A percentile compares a stretch with the other conserved stretches of the same genome.
Conservation (phyloP, 2,113 vertebrate species). For the Neomonachus schauinslandi region DNA sequence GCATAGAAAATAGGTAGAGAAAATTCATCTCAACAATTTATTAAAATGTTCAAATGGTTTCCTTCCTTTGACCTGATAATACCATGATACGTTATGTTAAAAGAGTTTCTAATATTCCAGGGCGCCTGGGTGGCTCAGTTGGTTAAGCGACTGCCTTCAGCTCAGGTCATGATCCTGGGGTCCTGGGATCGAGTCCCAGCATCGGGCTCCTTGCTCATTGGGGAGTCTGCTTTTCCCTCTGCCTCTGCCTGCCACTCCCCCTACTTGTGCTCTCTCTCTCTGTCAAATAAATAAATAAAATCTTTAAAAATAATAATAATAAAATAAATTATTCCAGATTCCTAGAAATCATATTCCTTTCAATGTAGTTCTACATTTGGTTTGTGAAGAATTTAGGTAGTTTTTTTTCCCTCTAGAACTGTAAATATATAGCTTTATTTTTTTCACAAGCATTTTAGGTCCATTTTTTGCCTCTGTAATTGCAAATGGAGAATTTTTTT, state of each 20-base stretch:
- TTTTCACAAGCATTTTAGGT: slow-evolving; percentile 13
- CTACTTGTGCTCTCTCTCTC: no score
- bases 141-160: no score
- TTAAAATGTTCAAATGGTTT: not conserved
- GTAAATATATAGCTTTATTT: not conserved
- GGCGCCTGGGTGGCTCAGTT: no score
- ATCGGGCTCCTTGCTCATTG: no score
- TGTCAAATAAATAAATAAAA: no score
- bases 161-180: no score
- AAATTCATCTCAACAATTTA: not conserved
- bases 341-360: not conserved
- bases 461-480: not conserved
- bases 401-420: not conserved
- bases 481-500: not conserved
- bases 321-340: not conserved
- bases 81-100: not conserved
- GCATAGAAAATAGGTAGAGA: not conserved
- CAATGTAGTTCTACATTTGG: not conserved
- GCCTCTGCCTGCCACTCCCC: no score
- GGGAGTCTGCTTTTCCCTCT: no score
- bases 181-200: no score
- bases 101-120: not conserved
- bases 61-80: not conserved
- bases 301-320: no score
- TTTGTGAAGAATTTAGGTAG: not conserved